phyloP scores from a whole-genome alignment of 1,140 invertebrate species.

The Belonocnema kinseyi region DNA sequence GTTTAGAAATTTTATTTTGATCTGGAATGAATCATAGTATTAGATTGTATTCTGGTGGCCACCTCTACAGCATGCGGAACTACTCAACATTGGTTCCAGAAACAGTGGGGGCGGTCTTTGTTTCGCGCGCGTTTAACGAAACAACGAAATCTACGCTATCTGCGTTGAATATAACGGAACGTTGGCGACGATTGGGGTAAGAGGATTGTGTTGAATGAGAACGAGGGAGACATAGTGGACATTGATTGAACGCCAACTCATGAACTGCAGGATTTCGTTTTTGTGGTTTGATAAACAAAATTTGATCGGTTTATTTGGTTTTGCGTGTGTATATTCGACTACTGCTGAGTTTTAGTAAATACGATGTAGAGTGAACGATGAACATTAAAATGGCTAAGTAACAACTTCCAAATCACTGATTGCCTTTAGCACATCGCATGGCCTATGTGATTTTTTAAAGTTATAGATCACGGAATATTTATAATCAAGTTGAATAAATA shows the following conservation, averaged over 20 bases:
- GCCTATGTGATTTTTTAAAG: no score
- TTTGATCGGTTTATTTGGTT: slow-evolving; percentile 52
- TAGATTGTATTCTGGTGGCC: no score
- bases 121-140: slow-evolving; percentile 44
- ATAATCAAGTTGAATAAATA: no score
- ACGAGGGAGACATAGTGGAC: slow-evolving; percentile 26
- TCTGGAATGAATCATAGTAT: no score
- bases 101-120: slow-evolving; percentile 17
- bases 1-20: no score
- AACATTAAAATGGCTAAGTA: neutral
- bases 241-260: slow-evolving; percentile 39
- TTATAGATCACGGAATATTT: no score
- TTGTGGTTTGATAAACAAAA: slow-evolving; percentile 52
- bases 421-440: no score
- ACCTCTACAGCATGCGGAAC: neutral
- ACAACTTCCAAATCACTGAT: no score
- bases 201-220: slow-evolving; percentile 24
- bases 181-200: slow-evolving; percentile 3
- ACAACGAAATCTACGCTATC: slow-evolving; percentile 45
- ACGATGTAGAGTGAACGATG: neutral
- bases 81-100: slow-evolving; percentile 4
- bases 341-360: neutral
- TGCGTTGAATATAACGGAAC: slow-evolving; percentile 17
- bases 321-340: slow-evolving; percentile 25
- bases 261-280: slow-evolving; percentile 49